Base-by-base conservation (phyloP, 2,888 invertebrate species). In the Lasioglossum figueresi region DNA sequence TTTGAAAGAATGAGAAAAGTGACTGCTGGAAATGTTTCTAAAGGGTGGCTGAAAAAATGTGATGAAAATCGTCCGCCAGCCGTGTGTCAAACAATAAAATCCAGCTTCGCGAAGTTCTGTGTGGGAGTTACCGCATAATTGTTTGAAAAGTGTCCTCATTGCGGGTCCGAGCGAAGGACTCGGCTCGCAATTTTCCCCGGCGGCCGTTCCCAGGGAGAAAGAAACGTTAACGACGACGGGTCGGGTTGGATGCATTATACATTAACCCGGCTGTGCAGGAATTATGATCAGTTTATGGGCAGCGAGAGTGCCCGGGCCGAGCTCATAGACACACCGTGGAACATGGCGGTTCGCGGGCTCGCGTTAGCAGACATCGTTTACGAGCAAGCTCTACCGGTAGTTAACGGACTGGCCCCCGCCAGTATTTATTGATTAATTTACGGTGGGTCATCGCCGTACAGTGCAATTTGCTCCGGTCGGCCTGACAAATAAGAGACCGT, bases 301-400 rank as follows among this genome's bases (percentile, higher is more conserved):
- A 82, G 34, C 74, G 70, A 45, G 63, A 86, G 37, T 76, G 76
- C 48, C 73, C 52, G 43, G 43, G 31, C 74, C 76, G 40, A 81
- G 81, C 34, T 56, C 59, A n/a, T 27, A n/a, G 43, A 31, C 45
- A 43, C 66, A 14, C 27, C n/a, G 73, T 71, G 27, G 27, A 80
- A 80, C 76, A 78, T 76, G 48, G 73, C 66, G 68, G 78, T n/a
- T 10, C 81, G 87, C 87, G 91, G 83, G 92, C 92, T 91, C 90
- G 90, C 90, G 90, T 90, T 92, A 86, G 89, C 92, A 93, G 93
- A 92, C 93, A 84, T 81, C 90, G 89, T 93, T 93, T 93, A 92
- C 89, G 92, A 89, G 82, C 90, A 72, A 83, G 63, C 79, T 80
- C 37, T 66, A 91, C 90, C 83, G 90, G 87, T 87, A 85, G 91